These are phyloP conservation scores for Muntiacus reevesi DNA, from an alignment of 2,113 vertebrate species.

Conservation along the genomic window DNA sequence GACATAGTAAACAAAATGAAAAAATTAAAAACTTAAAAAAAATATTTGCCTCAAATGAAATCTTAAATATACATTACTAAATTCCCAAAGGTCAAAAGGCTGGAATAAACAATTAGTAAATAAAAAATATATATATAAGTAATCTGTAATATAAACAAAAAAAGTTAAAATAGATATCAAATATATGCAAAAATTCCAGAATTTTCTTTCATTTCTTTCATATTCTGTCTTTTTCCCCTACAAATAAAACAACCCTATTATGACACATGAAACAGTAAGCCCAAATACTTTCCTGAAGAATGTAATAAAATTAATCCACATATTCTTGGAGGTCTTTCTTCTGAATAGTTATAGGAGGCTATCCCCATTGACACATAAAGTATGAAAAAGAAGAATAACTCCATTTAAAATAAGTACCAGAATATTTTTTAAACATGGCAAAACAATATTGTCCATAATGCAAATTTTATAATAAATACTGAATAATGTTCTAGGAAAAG, in stretches of 20 bases:
- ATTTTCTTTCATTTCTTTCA: constrained; percentile 2
- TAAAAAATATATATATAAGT: neutral
- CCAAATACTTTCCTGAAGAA: neutral
- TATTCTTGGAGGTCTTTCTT: neutral
- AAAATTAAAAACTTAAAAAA: neutral
- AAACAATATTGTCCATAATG: neutral
- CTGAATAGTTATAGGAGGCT: neutral
- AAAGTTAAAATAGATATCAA: neutral
- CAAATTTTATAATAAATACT: constrained; percentile 13
- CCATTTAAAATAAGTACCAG: constrained; percentile 17
- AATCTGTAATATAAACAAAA: neutral
- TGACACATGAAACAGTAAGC: neutral
- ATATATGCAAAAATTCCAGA: neutral
- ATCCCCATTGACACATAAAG: neutral
- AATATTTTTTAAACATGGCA: neutral
- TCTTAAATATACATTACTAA: neutral
- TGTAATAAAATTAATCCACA: constrained; percentile 6
- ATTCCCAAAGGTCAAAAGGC: neutral
- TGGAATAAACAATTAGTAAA: neutral
- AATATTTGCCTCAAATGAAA: neutral
- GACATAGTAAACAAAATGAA: neutral
- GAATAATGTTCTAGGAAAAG: constrained; percentile 48
- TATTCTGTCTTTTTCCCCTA: neutral
- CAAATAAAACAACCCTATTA: neutral
- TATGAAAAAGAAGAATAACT: neutral